Base-by-base conservation (phyloP, 2,888 invertebrate species). In the Congeria kusceri region DNA sequence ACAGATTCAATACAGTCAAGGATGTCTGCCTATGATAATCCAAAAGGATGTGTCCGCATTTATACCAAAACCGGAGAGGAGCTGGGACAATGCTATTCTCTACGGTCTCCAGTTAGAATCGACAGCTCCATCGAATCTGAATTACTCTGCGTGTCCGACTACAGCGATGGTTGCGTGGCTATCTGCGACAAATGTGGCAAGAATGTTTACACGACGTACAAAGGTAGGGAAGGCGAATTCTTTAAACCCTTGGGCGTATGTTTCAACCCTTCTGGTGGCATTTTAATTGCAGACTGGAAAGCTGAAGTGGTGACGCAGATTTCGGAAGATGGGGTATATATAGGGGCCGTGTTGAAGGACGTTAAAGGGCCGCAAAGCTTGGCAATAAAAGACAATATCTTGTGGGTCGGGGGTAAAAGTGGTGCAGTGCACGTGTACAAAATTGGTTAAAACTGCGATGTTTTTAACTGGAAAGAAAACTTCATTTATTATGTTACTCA, bases 201-300 rank as follows among this genome's bases (percentile, higher is more conserved):
- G 18, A 32, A 46, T 39, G 72, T 77, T 9, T 71, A 57, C 23
- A 67, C 71, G 2, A 28, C 75, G 23, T 77, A 75, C 59, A 65
- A 74, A 23, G 81, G 81, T 2, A 66, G 57, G 13, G 68, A 68
- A 1, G 28, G 58, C 0, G 58, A 63, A n/a, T 4, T 44, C 25
- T 77, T 77, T 58, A 65, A 68, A 39, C 81, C 81, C 20, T 44
- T 81, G 20, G 81, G 81, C 9, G 77, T 81, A 27, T 77, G 81
- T 49, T 81, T 81, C 57, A 77, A 81, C 53, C 18, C 32, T 9
- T 49, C 32, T 46, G 81, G 81, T 27, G 46, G 64, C 20, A 68
- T 77, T n/a, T n/a, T 81, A 1, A 67, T 81, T 44, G 75, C 81
- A 11, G 75, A 81, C 23, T 81, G 81, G 81, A 25, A 63, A n/a